Base-by-base conservation (phyloP, 2,797 vertebrate species). In the Xiphorhynchus erythropygius region DNA sequence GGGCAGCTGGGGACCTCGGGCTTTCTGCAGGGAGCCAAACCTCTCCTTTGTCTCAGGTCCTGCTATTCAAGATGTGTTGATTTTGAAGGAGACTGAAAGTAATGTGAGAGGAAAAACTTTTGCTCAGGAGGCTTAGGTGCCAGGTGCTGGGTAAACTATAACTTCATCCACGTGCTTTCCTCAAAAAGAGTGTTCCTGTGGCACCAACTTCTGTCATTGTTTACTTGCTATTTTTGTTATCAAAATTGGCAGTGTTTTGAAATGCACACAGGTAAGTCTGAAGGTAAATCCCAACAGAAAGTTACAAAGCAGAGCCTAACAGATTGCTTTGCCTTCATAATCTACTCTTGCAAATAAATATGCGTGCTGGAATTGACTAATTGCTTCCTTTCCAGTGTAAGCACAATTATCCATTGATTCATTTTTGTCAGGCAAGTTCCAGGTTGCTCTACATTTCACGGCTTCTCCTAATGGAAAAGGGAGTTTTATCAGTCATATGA, bases 71-170 rank as follows among this genome's bases (percentile, higher is more conserved):
- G 39, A 32, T 1, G 0, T 32, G 18, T 41, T 78, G 62, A 37
- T 53, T 7, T 81, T 5, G 2, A 56, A 35, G 18, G 9, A 79
- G 57, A 30, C 17, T 17, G 7, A 46, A 84, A 68, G 4, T 0
- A 11, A 37, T 4, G 42, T 18, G 19, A 55, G 47, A 85, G 32
- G 14, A 87, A 27, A 39, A 55, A 41, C 22, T 35, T 22, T 11
- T 18, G 10, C 44, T 62, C 1, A 11, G 55, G 68, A 37, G 21
- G 2, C 27, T 83, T 53, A 6, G 0, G 0, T 23, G 57, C 21
- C 19, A 19, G 53, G 35, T 6, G 3, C 32, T 69, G 35, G 35
- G 25, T 52, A 35, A 68, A 13, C 18, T 44, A 1, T 3, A 41
- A n/a, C 39, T 50, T 52, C 42, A 44, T 17, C 56, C n/a, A 22